phyloP scores from a whole-genome alignment of 2,113 vertebrate genomes.

The Istiophorus platypterus region DNA sequence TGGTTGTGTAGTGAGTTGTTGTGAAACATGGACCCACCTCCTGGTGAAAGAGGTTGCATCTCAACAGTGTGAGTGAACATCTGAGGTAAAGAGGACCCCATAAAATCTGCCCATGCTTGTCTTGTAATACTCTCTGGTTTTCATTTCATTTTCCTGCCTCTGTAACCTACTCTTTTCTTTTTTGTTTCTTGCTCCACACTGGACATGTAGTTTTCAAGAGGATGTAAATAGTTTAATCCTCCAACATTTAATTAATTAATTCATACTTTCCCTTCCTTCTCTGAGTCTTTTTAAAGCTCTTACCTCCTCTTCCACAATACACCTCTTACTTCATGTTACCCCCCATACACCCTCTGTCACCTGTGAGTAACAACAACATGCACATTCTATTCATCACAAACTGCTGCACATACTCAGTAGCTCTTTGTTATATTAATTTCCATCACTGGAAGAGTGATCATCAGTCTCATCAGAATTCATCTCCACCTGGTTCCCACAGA shows the following conservation, averaged over 20 bases:
- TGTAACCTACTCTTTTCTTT: background rate
- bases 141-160: constrained; percentile 7
- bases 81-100: background rate
- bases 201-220: background rate
- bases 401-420: constrained; percentile 85
- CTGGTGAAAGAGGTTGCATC: constrained; percentile 47
- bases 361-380: constrained; percentile 86
- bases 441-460: constrained; percentile 97
- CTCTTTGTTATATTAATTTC: constrained; percentile 94
- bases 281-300: constrained; percentile 35
- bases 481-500: constrained; percentile 86
- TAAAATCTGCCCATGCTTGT: background rate
- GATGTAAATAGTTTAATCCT: background rate
- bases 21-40: constrained; percentile 39
- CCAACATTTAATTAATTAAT: constrained; percentile 9
- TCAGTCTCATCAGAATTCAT: constrained; percentile 91
- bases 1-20: constrained; percentile 40
- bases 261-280: constrained; percentile 15
- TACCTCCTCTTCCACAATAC: constrained; percentile 21
- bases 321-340: constrained; percentile 41
- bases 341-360: constrained; percentile 76
- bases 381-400: constrained; percentile 81
- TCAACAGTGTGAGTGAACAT: constrained; percentile 37
- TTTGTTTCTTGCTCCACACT: background rate
- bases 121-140: constrained; percentile 6